Conservation (phyloP, 2,113 vertebrate genomes). For the Microtus montanus region DNA sequence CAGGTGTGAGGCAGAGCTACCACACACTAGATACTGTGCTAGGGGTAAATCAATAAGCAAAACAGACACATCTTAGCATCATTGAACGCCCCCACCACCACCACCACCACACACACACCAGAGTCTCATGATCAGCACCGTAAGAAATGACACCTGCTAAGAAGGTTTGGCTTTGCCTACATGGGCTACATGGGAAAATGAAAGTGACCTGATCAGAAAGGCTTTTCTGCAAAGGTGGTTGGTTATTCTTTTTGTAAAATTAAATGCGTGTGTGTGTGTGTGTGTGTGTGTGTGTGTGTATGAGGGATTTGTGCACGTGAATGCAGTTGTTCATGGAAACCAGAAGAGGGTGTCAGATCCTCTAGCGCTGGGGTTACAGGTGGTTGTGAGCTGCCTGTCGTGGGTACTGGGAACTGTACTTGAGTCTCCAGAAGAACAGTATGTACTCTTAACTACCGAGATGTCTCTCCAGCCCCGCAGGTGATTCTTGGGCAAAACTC, state of each 20-base stretch:
- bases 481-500: not conserved
- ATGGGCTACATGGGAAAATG: not conserved
- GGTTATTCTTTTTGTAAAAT: not conserved
- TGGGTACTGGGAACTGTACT: not conserved
- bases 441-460: not conserved
- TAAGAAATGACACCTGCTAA: not conserved
- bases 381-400: not conserved
- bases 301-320: not conserved
- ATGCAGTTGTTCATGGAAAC: not conserved
- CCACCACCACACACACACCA: too few species aligned
- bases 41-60: not conserved
- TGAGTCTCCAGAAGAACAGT: not conserved
- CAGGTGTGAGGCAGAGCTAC: not conserved
- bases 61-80: not conserved
- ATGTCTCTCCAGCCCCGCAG: not conserved
- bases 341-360: not conserved
- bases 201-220: not conserved
- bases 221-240: not conserved
- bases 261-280: not conserved
- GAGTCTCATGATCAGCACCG: not conserved
- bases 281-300: not conserved
- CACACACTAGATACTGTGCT: not conserved
- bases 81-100: too few species aligned
- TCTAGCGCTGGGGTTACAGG: not conserved
- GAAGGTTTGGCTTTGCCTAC: not conserved